Percentiles rank a stretch among this genome's conserved stretches.
phyloP scores from a whole-genome alignment of 2,113 vertebrate species.

The Mesoclemmys tuberculata region DNA sequence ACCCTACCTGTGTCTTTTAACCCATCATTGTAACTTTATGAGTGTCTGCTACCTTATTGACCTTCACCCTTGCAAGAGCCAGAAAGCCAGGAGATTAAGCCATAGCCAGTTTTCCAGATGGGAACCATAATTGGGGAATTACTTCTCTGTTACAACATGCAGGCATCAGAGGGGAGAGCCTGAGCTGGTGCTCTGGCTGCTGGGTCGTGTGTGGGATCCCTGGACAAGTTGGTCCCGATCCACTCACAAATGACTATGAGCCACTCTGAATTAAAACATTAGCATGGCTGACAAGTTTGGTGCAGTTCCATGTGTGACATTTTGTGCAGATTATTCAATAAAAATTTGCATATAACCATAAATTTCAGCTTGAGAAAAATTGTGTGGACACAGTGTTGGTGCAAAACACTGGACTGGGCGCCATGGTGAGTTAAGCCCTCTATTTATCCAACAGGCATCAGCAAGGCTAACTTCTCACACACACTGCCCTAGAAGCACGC shows the following conservation, averaged over 20 bases:
- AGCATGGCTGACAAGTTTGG: too few species aligned
- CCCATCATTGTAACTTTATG: not conserved
- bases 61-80: not conserved
- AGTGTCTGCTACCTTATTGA: not conserved
- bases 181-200: not conserved
- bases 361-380: not conserved
- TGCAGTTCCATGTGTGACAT: not conserved
- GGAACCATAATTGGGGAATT: not conserved
- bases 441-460: too few species aligned
- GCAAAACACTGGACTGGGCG: too few species aligned
- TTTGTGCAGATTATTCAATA: not conserved
- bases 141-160: not conserved
- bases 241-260: not conserved
- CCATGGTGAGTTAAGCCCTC: too few species aligned
- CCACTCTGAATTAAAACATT: not conserved
- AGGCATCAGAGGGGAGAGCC: not conserved
- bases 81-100: not conserved
- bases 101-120: not conserved
- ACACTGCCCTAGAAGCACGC: too few species aligned
- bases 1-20: not conserved
- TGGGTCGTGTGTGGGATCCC: not conserved
- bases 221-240: not conserved
- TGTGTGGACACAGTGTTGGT: not conserved
- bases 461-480: too few species aligned
- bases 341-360: not conserved